Base-by-base conservation (phyloP, 30 jellyfish, hydroid and myxozoan genomes). In the Hydra vulgaris region DNA sequence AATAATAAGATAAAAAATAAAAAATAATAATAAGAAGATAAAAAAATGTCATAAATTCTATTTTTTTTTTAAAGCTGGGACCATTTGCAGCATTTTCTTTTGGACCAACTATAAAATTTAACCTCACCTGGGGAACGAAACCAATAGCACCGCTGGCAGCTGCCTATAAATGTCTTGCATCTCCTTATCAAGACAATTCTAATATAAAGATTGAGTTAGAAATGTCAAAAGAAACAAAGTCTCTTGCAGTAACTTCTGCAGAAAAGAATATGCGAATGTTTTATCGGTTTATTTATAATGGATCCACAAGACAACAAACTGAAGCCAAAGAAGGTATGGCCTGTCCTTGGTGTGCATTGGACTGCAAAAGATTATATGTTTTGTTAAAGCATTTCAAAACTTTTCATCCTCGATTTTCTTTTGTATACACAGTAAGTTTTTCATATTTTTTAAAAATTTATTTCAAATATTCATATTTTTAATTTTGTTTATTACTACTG, bases 271-370 rank as follows among this genome's bases (percentile, higher is more conserved):
- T 68, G 21, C 85, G 95, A 24, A 88, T 90, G 16, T 90, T 86
- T 72, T 90, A 90, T 77, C 96, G 87, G 53, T 90, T 90, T 53
- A 83, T 90, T 17, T 90, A 90, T 76, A 86, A 83, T 84, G 84
- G 87, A 79, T 86, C 77, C 79, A 90, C 97, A 3, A 73, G 96
- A 74, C 97, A 90, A 76, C 97, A 90, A 68, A 90, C 97, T 70
- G 97, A 90, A 82, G 97, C 97, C 20, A 79, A 94, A 70, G 97
- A 90, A 70, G 97, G 91, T 69, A 79, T 53, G 40, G 83, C 25
- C 86, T 90, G 97, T 25, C 97, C 97, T 0, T 90, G 95, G 96
- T 90, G 97, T 74, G 94, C 95, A 17, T 70, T 90, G 7, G 84
- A 90, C 80, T 90, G 97, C 76, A 25, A 76, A 19, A 81, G 71